Evolutionary conservation across 2,113 vertebrate genomes (phyloP).

Genomic region (Myiozetetes cayanensis): DNA sequence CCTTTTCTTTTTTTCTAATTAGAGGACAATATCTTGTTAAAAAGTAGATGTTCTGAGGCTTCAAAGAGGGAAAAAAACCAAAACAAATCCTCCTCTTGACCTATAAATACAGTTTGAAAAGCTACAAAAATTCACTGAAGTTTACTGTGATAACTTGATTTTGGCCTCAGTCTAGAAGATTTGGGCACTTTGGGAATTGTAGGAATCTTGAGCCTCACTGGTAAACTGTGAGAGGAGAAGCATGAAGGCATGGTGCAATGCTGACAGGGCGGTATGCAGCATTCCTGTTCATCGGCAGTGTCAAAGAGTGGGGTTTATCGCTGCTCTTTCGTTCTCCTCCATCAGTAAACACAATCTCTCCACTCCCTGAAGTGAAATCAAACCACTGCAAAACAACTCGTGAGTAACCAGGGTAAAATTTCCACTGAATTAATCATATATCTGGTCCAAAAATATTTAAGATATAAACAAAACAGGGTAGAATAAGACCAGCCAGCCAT

Average conservation of each 20-base stretch:
- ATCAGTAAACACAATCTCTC: slow-evolving; percentile 44
- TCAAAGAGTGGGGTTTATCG: slow-evolving; percentile 23
- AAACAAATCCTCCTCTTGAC: slow-evolving; percentile 6
- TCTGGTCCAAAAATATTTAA: slow-evolving; percentile 41
- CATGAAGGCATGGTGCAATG: background rate
- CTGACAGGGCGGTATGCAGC: background rate
- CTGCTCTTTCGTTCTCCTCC: slow-evolving; percentile 6
- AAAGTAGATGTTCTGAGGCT: background rate
- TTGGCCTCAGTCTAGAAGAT: background rate
- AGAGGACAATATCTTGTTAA: slow-evolving; percentile 44
- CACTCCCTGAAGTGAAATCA: slow-evolving; percentile 33
- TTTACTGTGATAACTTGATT: slow-evolving; percentile 33
- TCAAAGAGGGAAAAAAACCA: slow-evolving; percentile 1
- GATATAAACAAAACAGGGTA: slow-evolving; percentile 47
- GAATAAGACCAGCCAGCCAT: slow-evolving; percentile 15
- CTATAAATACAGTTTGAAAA: slow-evolving; percentile 15
- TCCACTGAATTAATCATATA: slow-evolving; percentile 39
- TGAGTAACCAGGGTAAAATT: slow-evolving; percentile 43
- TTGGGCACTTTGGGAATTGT: background rate
- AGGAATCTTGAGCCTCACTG: slow-evolving; percentile 3
- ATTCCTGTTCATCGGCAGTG: background rate
- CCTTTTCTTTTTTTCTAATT: slow-evolving; percentile 23
- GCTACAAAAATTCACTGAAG: slow-evolving; percentile 1
- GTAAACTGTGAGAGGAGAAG: background rate
- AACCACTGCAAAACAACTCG: background rate